Evolutionary conservation across 2,113 vertebrate genomes (phyloP), one percentile per base, ranked within the genome.

Genomic region (Oncorhynchus kisutch): DNA sequence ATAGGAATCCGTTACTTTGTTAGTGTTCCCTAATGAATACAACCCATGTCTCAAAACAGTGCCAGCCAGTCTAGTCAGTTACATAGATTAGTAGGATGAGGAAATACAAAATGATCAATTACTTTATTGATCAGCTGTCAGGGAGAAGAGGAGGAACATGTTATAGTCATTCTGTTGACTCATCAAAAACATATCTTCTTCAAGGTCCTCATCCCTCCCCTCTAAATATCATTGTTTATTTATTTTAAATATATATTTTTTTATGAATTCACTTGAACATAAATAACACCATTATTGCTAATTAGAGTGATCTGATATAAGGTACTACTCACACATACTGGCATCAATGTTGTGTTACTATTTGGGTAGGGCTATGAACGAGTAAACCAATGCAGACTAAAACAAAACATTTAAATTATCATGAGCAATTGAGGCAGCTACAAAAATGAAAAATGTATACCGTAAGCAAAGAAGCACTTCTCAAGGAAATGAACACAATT

Each of bases 241-340:
- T 89, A 11, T 12, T 45, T 11, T 11, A 45, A 11, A 45, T 87
- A 84, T 90, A 89, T 89, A 89, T 89, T 25, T 74, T 76, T 62
- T 70, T 39, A 78, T 80, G 79, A 85, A 86, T 74, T 81, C 79
- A 88, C 83, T 84, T 45, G 34, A 87, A 90, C 89, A 93, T 92
- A 93, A 92, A 93, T 91, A 90, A 86, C 39, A 45, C 85, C 60
- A 82, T 90, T 93, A 92, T 93, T 94, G 91, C 91, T 91, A 88
- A 89, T 90, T 88, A 85, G 85, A 86, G 49, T 71, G 70, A 70
- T 79, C 77, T 71, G 57, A 74, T 74, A 45, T 45, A 14, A 85
- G 87, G 76, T 85, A 79, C 67, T 85, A 78, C 81, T 45, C 39
- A 45, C 51, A 18, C 13, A 18, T 85, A 88, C 84, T 86, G 84